Conservation (phyloP, 1,140 invertebrate genomes). For the Drosophila nigrodunni region DNA sequence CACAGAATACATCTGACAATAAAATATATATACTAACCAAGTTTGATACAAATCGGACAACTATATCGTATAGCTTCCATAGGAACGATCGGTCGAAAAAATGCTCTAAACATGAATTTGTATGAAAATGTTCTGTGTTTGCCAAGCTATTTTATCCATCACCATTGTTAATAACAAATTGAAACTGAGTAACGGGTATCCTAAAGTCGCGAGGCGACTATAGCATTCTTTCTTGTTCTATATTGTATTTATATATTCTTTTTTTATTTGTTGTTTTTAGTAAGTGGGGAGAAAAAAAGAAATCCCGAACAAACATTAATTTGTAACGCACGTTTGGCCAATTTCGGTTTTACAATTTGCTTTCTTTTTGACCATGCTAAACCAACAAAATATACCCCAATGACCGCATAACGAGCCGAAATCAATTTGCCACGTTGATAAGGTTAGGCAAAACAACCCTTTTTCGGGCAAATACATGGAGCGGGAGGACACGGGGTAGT, state of each 20-base stretch:
- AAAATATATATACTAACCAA: no score
- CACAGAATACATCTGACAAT: no score
- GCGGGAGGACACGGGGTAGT: conserved; percentile 13
- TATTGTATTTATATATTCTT: conserved; percentile 23
- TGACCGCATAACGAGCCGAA: conserved; percentile 80
- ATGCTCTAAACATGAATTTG: no score
- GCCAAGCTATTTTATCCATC: no score
- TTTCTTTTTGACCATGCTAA: conserved; percentile 67
- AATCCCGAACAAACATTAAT: conserved; percentile 81
- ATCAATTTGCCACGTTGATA: conserved; percentile 82
- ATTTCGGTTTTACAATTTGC: conserved; percentile 76
- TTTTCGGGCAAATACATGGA: neutral
- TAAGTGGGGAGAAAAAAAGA: conserved; percentile 44
- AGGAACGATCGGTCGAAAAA: no score
- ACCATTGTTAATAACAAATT: no score
- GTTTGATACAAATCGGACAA: no score
- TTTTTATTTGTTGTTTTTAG: conserved; percentile 20
- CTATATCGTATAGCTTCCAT: no score
- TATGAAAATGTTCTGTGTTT: no score
- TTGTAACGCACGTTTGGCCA: conserved; percentile 82
- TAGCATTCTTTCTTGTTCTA: no score
- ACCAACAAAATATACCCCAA: conserved; percentile 74
- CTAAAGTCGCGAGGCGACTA: no score
- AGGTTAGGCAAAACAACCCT: conserved; percentile 65
- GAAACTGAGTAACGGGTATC: no score